Conservation (phyloP, 2,888 invertebrate genomes). For the Bugula neritina region DNA sequence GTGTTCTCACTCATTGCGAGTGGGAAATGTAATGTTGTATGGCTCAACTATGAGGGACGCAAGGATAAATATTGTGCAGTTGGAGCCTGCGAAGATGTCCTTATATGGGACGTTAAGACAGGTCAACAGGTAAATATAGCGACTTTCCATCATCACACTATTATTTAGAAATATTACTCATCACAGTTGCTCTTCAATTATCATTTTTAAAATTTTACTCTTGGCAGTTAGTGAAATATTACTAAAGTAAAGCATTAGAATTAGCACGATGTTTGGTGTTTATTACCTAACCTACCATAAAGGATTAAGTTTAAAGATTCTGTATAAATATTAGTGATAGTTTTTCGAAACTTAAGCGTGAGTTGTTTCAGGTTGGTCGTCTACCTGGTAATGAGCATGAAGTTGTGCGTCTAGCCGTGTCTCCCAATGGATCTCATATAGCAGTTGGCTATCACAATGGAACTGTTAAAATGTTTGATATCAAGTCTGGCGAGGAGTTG, state of each 20-base stretch:
- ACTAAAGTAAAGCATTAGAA: too few relatives aligned
- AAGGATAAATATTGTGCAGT: constrained; percentile 80
- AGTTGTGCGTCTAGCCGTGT: constrained; percentile 70
- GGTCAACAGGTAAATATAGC: constrained; percentile 50
- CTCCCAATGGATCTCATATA: constrained; percentile 70
- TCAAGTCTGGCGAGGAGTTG: constrained; percentile 63
- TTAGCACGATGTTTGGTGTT: too few relatives aligned
- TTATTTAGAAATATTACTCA: too few relatives aligned
- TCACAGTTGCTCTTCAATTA: too few relatives aligned
- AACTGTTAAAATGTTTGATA: constrained; percentile 73
- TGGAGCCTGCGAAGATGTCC: constrained; percentile 87
- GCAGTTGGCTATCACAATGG: constrained; percentile 92
- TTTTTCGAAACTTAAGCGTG: too few relatives aligned
- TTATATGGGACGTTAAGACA: constrained; percentile 86
- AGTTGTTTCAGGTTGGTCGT: constrained; percentile 66
- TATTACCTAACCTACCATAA: too few relatives aligned
- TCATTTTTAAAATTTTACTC: too few relatives aligned
- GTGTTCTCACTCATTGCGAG: constrained; percentile 79
- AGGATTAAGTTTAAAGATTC: too few relatives aligned
- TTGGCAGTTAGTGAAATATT: too few relatives aligned
- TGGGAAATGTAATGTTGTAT: constrained; percentile 68
- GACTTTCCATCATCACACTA: too few relatives aligned
- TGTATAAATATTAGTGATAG: too few relatives aligned
- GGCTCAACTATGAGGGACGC: constrained; percentile 69
- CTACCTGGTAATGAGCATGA: constrained; percentile 73